Conservation (phyloP, 2,888 invertebrate species). For the Hemaris fuciformis region DNA sequence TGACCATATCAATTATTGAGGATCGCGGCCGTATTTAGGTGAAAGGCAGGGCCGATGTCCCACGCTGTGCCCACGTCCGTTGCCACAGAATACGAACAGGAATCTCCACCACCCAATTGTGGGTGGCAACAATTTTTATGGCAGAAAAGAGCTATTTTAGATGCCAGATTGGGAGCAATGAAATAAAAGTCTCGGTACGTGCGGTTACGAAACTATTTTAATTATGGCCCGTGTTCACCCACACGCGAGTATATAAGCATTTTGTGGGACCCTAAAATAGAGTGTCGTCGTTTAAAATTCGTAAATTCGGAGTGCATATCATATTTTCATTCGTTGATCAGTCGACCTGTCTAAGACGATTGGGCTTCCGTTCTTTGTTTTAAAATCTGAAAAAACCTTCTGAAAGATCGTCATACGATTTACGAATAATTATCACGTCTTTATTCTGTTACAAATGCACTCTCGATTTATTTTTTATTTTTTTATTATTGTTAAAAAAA, state of each 20-base stretch:
- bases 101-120: conserved; percentile 1
- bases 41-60: conserved; percentile 39
- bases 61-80: conserved; percentile 2
- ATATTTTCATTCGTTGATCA: not conserved
- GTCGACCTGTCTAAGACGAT: too few species aligned
- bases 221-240: conserved; percentile 3
- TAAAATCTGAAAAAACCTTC: too few species aligned
- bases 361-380: too few species aligned
- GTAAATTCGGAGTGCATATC: not conserved
- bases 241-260: conserved; percentile 1
- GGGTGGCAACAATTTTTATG: conserved; percentile 10
- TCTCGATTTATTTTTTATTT: too few species aligned
- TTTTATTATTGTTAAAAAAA: too few species aligned
- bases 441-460: too few species aligned
- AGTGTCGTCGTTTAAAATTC: not conserved
- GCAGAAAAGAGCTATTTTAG: conserved; percentile 11
- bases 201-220: conserved; percentile 5
- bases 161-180: conserved; percentile 7
- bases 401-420: too few species aligned
- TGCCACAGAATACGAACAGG: not conserved
- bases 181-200: conserved; percentile 4
- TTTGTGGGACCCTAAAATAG: conserved; percentile 9
- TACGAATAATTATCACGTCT: too few species aligned
- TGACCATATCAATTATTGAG: conserved; percentile 63
- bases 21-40: conserved; percentile 58